Conservation (phyloP, 2,888 invertebrate species). For the Ectemnius lituratus region DNA sequence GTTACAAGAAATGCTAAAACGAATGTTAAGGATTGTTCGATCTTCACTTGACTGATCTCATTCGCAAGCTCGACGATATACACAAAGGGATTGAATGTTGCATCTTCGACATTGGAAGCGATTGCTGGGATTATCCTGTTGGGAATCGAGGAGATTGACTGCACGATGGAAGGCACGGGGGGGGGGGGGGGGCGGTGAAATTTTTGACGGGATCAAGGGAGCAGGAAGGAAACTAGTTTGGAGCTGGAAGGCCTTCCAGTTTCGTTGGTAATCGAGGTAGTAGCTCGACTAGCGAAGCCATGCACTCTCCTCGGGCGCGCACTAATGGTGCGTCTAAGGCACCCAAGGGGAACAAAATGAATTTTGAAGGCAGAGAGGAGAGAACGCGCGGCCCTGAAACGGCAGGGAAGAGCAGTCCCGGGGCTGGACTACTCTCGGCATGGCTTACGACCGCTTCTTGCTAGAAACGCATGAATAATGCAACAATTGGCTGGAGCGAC, state of each 20-base stretch:
- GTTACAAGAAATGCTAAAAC: neutral
- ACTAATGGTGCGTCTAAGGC: conserved; percentile 62
- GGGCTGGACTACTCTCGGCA: conserved; percentile 47
- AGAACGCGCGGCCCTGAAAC: conserved; percentile 33
- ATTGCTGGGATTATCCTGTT: no score
- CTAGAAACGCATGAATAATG: conserved; percentile 69
- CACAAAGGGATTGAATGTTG: no score
- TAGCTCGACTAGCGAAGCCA: conserved; percentile 23
- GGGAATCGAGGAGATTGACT: no score
- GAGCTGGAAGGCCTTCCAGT: conserved; percentile 39
- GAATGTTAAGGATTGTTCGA: no score
- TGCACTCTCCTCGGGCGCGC: conserved; percentile 36
- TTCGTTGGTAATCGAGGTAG: conserved; percentile 55
- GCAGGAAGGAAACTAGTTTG: conserved; percentile 43
- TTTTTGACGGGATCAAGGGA: conserved; percentile 34
- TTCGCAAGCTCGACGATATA: no score
- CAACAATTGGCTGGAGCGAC: conserved; percentile 64
- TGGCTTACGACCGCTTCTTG: conserved; percentile 65
- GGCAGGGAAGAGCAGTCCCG: conserved; percentile 46
- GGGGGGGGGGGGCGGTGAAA: conserved; percentile 27
- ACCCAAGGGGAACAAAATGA: conserved; percentile 62
- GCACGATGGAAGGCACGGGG: neutral
- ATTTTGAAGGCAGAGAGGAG: conserved; percentile 57
- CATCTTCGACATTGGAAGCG: no score
- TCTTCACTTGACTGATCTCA: no score